A percentile compares a stretch with the other conserved stretches of the same genome.
Conservation (phyloP, 2,888 invertebrate genomes). For the Drosophila falleni region DNA sequence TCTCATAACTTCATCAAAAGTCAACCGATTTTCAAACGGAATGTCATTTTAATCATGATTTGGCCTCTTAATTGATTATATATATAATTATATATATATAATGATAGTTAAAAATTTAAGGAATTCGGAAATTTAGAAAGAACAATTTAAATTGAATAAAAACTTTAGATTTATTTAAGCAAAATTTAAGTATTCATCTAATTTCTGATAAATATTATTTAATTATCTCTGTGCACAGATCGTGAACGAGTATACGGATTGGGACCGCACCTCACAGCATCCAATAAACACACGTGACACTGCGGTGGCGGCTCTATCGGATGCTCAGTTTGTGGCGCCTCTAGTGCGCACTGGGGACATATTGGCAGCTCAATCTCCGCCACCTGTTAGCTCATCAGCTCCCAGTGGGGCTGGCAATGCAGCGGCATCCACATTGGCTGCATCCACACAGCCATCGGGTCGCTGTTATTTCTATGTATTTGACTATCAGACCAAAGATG, state of each 20-base stretch:
- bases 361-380: constrained; percentile 88
- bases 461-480: constrained; percentile 96
- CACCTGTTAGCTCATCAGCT: constrained; percentile 62
- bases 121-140: too few relatives aligned
- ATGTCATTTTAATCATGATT: too few relatives aligned
- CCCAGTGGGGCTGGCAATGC: constrained; percentile 72
- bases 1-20: too few relatives aligned
- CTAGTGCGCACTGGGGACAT: constrained; percentile 94
- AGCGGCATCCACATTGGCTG: constrained; percentile 77
- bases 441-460: constrained; percentile 85
- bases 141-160: too few relatives aligned
- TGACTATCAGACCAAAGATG: constrained; percentile 95
- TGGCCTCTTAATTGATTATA: too few relatives aligned
- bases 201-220: not conserved
- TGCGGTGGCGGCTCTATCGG: constrained; percentile 95
- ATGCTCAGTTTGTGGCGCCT: constrained; percentile 97
- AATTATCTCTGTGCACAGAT: constrained; percentile 70
- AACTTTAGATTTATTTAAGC: too few relatives aligned
- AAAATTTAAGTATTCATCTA: too few relatives aligned
- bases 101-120: too few relatives aligned
- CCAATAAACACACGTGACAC: constrained; percentile 95
- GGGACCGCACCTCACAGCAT: constrained; percentile 96
- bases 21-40: too few relatives aligned
- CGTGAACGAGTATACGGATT: constrained; percentile 98
- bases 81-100: too few relatives aligned